Evolutionary conservation across 2,113 vertebrate genomes (phyloP), one percentile per base, ranked within the genome.

Genomic region (Stercorarius parasiticus): DNA sequence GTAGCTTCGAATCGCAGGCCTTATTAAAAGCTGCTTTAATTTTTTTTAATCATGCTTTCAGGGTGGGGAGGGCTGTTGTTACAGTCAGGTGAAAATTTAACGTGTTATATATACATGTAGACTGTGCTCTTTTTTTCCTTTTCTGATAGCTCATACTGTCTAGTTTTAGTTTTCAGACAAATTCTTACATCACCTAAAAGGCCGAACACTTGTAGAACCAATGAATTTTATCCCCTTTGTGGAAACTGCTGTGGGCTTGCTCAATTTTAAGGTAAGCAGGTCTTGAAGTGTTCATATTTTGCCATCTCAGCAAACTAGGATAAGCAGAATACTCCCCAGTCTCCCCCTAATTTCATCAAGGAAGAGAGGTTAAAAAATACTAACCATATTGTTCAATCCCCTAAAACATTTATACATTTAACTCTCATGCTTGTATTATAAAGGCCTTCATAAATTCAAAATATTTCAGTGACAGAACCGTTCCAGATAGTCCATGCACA

Each of bases 221-320:
- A 97, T 99, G 97, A 98, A 99, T 98, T 99, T 99, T 97, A 98
- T 99, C 98, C 99, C 99, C 97, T 99, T 99, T 98, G 99, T 99
- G 98, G 99, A 99, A 98, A 99, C 99, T 58, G 99, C 99, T 96
- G 97, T 99, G 98, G 99, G 99, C 94, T 98, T 99, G 97, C 99
- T 99, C 97, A 99, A 99, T 99, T 99, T 99, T 98, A 99, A 99
- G 99, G 99, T 99, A 99, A 99, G 98, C 93, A 93, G 86, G 82
- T 86, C 76, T 86, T 93, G 43, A 94, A 92, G 96, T 82, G 78
- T 88, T 95, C 74, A 32, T 69, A 23, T 97, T 96, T 97, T 95
- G 86, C 84, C 82, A 84, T 76, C 34, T 95, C 87, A 90, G 73
- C 77, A 83, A 62, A 76, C 73, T n/a, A 72, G 67, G 15, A 71